A percentile compares a stretch with the other conserved stretches of the same genome.
phyloP scores from a whole-genome alignment of 2,113 vertebrate genomes.

The Oxyura jamaicensis region DNA sequence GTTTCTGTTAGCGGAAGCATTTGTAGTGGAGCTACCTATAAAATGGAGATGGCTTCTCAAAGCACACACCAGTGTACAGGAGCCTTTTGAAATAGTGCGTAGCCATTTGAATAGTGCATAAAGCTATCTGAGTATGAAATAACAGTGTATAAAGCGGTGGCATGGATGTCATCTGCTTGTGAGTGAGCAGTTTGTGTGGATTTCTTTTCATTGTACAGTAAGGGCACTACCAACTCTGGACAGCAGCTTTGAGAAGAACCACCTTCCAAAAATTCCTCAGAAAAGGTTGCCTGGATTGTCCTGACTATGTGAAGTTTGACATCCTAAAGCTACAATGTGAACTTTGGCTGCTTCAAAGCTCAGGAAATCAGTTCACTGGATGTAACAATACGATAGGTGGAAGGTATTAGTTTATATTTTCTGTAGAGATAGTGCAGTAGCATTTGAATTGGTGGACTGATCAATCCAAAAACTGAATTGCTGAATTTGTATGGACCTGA shows the following conservation, averaged over 20 bases:
- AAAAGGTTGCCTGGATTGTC: background rate
- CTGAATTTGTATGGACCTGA: background rate
- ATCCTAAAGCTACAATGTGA: background rate
- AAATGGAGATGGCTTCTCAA: accelerated
- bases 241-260: background rate
- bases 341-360: background rate
- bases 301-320: background rate
- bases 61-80: background rate
- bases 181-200: background rate
- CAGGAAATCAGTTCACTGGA: background rate
- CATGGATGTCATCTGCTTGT: background rate
- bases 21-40: background rate
- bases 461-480: background rate
- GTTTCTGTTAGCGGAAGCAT: background rate
- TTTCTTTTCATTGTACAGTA: background rate
- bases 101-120: too few relatives aligned
- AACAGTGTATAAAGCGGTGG: background rate
- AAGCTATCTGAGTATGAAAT: background rate
- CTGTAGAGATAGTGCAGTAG: background rate
- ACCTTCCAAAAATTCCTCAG: background rate
- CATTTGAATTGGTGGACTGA: background rate
- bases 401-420: background rate
- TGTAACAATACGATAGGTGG: background rate
- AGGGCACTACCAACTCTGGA: background rate
- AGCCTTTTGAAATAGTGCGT: background rate